Evolutionary conservation across 2,113 vertebrate species (phyloP).

Genomic region (Vimba vimba): DNA sequence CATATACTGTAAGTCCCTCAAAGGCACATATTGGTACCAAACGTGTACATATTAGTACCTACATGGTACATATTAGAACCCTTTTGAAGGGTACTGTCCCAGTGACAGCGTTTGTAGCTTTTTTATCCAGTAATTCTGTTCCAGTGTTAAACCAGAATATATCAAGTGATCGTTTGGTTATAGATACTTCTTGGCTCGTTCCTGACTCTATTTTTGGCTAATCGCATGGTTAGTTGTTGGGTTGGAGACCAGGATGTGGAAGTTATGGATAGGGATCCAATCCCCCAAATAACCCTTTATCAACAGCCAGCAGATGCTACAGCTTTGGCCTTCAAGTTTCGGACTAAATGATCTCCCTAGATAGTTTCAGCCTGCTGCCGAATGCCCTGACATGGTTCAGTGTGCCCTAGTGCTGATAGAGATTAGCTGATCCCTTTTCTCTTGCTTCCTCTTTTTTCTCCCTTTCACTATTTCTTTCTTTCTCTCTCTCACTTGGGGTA

Average conservation of each 20-base stretch:
- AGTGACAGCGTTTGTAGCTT: too few species aligned
- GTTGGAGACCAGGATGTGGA: constrained; percentile 58
- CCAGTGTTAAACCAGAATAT: not conserved
- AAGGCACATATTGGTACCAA: too few species aligned
- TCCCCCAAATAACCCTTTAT: constrained; percentile 72
- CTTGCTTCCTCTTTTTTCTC: constrained; percentile 38
- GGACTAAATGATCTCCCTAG: constrained; percentile 75
- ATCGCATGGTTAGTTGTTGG: constrained; percentile 66
- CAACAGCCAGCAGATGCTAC: constrained; percentile 68
- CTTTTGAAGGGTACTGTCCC: too few species aligned
- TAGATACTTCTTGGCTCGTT: constrained; percentile 35
- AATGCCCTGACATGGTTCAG: constrained; percentile 58
- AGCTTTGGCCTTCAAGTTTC: constrained; percentile 64
- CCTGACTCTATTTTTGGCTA: constrained; percentile 52
- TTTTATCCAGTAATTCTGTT: not conserved
- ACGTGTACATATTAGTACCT: too few species aligned
- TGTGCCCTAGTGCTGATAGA: constrained; percentile 65
- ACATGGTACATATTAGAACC: too few species aligned
- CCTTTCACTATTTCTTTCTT: not conserved
- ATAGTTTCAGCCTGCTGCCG: constrained; percentile 58
- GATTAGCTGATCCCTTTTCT: constrained; percentile 64
- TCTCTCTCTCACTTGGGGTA: not conserved
- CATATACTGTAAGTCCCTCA: too few species aligned
- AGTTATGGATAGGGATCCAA: constrained; percentile 59
- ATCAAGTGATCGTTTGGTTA: constrained; percentile 4